Evolutionary conservation across 2,113 vertebrate genomes (phyloP), one percentile per base, ranked within the genome.

Genomic region (Engraulis encrasicolus): DNA sequence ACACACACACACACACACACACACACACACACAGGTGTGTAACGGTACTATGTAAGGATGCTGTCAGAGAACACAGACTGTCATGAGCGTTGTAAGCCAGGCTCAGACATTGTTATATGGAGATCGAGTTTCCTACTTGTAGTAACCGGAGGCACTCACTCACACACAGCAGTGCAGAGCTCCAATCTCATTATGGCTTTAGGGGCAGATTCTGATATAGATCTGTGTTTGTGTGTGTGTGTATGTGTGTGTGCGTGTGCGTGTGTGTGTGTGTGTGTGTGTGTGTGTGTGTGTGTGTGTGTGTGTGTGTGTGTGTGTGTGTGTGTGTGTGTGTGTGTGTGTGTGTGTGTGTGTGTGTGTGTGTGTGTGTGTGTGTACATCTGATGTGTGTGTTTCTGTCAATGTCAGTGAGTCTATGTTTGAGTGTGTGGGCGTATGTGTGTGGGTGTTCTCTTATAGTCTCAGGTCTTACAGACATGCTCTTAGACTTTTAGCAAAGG

Each of bases 51-150:
- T 7, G 58, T 6, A 9, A 27, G 9, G 27, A 66, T 66, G 27
- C 23, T 66, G 58, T 66, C 58, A 45, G 40, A 9, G 40, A 3
- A 45, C 4, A 45, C 9, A 45, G 4, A 5, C 9, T 3, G 3
- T 9, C 40, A 66, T 66, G 58, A 66, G 27, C 14, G 58, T 66
- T 66, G 54, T 66, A 66, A 66, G 58, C 58, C 31, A 23, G 58
- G 1, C 58, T 66, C 58, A 27, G 58, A 27, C 20, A 11, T 23
- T 66, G 58, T 31, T 66, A 31, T 66, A 66, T 66, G 58, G 58
- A 66, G 58, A 61, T 61, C 31, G 58, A 66, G 58, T 66, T 66
- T 66, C 58, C 58, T 23, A n/a, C n/a, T n/a, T n/a, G n/a, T n/a
- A 27, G 23, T 66, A 66, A 66, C 58, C 58, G n/a, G 58, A 66